Base-by-base conservation (phyloP, 2,797 vertebrate species). In the Sternotherus odoratus region DNA sequence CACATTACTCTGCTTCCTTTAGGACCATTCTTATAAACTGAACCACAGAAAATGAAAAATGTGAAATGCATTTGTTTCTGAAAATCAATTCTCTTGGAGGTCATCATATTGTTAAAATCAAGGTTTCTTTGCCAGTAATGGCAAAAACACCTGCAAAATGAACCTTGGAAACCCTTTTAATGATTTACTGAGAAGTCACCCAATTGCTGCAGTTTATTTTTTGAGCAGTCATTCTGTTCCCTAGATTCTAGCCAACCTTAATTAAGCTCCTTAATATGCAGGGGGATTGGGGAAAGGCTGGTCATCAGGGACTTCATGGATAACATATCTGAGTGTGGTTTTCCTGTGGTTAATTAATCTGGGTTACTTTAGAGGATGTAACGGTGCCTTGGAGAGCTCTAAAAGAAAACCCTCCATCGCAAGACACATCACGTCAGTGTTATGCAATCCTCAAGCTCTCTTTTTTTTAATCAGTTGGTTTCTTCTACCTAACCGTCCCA, bases 201-300 rank as follows among this genome's bases (percentile, higher is more conserved):
- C 54, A 60, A 43, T 77, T 53, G n/a, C 78, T 43, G 12, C 85
- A 50, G 17, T 81, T 79, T 74, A 26, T 56, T 49, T 39, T 5
- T 48, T 66, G 49, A 50, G 16, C 36, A 51, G 78, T 54, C 33
- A n/a, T 50, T 46, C 8, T 77, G 26, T 54, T 84, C 51, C 86
- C 78, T 57, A 21, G 51, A 88, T 77, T 81, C 69, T n/a, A 81
- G 75, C 74, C 50, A 69, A 79, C 56, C 49, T 83, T 81, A 85
- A 88, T 85, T 92, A 92, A 77, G 74, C 57, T 69, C 69, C 46
- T 63, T 81, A 75, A 60, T 85, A 81, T 66, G 77, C 77, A 81
- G 72, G 56, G 80, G 60, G 30, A 56, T 24, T 77, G 83, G 46
- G 24, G 57, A 36, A 33, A 69, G n/a, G 26, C 48, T 60, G 51